Evolutionary conservation across 2,113 vertebrate genomes (phyloP).

Genomic region (Dasypus novemcinctus): DNA sequence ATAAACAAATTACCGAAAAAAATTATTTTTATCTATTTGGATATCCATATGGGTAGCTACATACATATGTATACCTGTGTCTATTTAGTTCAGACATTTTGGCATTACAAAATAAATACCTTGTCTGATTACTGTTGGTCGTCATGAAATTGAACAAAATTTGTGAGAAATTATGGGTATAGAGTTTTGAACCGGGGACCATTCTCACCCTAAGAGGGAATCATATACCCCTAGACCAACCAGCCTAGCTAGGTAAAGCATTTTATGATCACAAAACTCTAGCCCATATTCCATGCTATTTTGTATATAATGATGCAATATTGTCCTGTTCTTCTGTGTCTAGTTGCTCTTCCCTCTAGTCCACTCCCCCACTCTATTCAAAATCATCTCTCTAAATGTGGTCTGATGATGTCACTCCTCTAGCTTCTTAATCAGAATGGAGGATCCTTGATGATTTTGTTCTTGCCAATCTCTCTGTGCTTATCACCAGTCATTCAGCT

Average conservation of each 20-base stretch:
- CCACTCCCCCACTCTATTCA: neutral
- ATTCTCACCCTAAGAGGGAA: too few relatives aligned
- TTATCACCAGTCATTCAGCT: neutral
- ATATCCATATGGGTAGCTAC: too few relatives aligned
- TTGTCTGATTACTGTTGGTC: neutral
- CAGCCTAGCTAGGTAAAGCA: too few relatives aligned
- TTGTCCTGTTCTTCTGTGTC: neutral
- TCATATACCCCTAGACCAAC: too few relatives aligned
- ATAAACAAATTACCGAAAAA: neutral
- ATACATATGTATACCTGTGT: too few relatives aligned
- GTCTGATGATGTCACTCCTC: neutral
- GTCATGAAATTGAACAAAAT: neutral
- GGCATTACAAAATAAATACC: neutral
- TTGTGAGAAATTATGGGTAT: neutral
- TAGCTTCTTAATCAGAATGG: neutral
- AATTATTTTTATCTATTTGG: neutral
- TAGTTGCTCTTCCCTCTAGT: neutral
- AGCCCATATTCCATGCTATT: neutral
- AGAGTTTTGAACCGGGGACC: neutral
- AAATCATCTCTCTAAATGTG: neutral
- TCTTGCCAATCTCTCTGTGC: neutral
- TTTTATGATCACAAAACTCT: neutral
- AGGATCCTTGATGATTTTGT: neutral
- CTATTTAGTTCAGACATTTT: neutral
- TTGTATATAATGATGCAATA: neutral